Percentiles rank a stretch among this genome's conserved stretches.
Evolutionary conservation across 23 tunicate species (phyloP).

Genomic region (Diplosoma virens): DNA sequence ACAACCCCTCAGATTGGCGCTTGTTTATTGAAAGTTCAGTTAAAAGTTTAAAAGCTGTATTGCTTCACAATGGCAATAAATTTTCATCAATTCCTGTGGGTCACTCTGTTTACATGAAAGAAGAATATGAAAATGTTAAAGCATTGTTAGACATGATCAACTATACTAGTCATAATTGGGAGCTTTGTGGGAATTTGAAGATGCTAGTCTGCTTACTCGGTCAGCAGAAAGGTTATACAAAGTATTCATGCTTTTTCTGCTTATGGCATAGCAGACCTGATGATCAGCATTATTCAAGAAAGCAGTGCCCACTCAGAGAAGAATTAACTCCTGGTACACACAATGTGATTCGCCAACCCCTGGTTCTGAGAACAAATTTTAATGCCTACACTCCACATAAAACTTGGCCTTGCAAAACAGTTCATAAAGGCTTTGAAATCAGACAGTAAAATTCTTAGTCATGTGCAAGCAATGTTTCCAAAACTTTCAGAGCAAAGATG

Average conservation of each 20-base stretch:
- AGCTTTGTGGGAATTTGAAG: conserved; percentile 33
- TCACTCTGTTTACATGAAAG: conserved; percentile 3
- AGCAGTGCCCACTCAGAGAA: conserved; percentile 24
- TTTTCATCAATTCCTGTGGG: conserved; percentile 27
- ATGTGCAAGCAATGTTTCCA: conserved; percentile 22
- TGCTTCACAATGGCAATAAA: conserved; percentile 28
- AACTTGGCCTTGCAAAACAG: conserved; percentile 14
- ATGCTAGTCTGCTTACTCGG: neutral
- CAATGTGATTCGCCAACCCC: conserved; percentile 17
- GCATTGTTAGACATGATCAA: neutral
- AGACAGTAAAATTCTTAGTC: conserved; percentile 17
- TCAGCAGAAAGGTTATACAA: conserved; percentile 18
- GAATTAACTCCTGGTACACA: conserved; percentile 30
- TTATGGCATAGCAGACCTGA: conserved; percentile 21
- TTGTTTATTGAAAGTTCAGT: conserved; percentile 21
- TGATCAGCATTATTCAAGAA: conserved; percentile 11
- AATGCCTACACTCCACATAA: conserved; percentile 14
- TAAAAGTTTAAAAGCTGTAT: conserved; percentile 13
- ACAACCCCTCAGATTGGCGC: conserved; percentile 13
- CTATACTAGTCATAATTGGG: conserved; percentile 14
- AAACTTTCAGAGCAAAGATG: neutral
- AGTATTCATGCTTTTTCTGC: conserved; percentile 33
- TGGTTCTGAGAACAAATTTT: neutral
- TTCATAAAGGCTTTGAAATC: conserved; percentile 24
- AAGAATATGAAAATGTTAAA: conserved; percentile 12